Percentiles rank a stretch among this genome's conserved stretches.
These are phyloP conservation scores for Drosophila quasianomalipes DNA, from an alignment of 2,888 invertebrate species.

Conservation along the genomic window DNA sequence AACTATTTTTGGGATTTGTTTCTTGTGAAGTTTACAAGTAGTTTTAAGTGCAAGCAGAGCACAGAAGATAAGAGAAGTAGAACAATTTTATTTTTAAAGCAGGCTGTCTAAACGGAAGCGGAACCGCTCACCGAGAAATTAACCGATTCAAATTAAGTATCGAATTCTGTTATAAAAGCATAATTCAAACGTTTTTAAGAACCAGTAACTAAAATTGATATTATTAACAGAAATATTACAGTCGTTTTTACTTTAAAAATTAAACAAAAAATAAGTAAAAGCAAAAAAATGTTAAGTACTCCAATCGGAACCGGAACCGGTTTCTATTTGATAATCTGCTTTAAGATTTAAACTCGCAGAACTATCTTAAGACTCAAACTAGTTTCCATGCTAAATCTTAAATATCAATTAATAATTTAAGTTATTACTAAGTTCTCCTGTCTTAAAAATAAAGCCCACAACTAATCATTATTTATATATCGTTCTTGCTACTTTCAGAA, in stretches of 20 bases:
- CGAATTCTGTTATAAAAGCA: background rate
- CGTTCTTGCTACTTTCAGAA: conserved; percentile 88
- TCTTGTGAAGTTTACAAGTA: background rate
- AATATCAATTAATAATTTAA: background rate
- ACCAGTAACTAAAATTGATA: no score
- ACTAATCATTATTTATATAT: background rate
- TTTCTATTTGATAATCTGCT: no score
- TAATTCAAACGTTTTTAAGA: no score
- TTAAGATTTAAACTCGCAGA: background rate
- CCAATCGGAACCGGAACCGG: no score
- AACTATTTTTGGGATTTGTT: background rate
- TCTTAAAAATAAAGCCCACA: background rate
- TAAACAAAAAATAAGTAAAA: no score
- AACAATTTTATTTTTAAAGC: background rate
- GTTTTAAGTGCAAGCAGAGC: background rate
- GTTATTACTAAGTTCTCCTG: background rate
- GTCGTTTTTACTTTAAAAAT: no score
- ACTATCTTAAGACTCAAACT: background rate
- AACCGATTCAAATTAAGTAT: background rate
- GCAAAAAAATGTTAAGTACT: no score
- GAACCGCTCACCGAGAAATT: background rate
- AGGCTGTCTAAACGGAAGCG: background rate
- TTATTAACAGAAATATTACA: no score
- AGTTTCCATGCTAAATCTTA: background rate
- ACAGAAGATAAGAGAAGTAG: no score